Base-by-base conservation (phyloP, 2,888 invertebrate species). In the Tanytarsus gracilentus region DNA sequence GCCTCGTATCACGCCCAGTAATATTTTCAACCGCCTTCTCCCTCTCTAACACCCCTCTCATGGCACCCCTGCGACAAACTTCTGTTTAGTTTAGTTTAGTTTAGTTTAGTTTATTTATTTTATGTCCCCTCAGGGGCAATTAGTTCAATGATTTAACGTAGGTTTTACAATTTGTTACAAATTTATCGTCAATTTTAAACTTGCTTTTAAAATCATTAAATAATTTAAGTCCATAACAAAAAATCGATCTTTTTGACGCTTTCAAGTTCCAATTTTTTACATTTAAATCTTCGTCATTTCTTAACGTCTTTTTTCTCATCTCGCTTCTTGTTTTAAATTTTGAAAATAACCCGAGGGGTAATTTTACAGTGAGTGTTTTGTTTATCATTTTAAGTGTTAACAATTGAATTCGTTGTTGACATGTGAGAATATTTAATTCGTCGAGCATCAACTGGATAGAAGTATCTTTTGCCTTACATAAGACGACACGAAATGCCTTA, bases 1-100 rank as follows among this genome's bases (percentile, higher is more conserved):
- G 33, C 33, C 14, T 23, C 52, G 33, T 11, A 52, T 52, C 52
- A 52, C 52, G 30, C 30, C 30, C 30, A 30, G n/a, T n/a, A n/a
- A n/a, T 11, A 48, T 48, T 48, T 25, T 40, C 7, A 40, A 40
- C 40, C 8, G 11, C 40, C 18, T 40, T 40, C 8, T 40, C n/a
- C n/a, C 33, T 33, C n/a, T 33, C 33, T n/a, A 11, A 11, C n/a
- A 33, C 33, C n/a, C n/a, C n/a, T n/a, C n/a, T n/a, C n/a, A n/a
- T n/a, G n/a, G n/a, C n/a, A n/a, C n/a, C n/a, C n/a, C n/a, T n/a
- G n/a, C n/a, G n/a, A n/a, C n/a, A n/a, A n/a, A n/a, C n/a, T n/a
- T n/a, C n/a, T n/a, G n/a, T n/a, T n/a, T n/a, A n/a, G n/a, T n/a
- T n/a, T n/a, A n/a, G n/a, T n/a, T n/a, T n/a, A n/a, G n/a, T n/a